phyloP scores from a whole-genome alignment of 2,888 invertebrate genomes.

The Drosophila nigricruria region DNA sequence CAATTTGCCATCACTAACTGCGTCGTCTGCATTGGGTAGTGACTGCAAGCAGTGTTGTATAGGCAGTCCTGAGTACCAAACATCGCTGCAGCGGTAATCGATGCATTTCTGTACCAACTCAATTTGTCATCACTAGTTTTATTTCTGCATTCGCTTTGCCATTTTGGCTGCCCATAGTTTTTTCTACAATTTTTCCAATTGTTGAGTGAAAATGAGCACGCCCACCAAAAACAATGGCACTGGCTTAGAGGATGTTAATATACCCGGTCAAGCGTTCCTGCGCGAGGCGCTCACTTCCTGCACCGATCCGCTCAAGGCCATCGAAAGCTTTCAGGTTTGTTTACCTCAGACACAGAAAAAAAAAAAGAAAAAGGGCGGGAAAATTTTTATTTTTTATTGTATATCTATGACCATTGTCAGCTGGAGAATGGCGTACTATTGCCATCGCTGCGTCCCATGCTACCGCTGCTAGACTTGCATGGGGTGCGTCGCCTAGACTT shows the following conservation, averaged over 20 bases:
- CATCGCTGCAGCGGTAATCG: slow-evolving; percentile 2
- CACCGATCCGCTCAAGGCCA: slow-evolving; percentile 97
- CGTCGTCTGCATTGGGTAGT: neutral
- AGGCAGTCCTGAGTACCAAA: neutral
- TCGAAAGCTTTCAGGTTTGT: slow-evolving; percentile 93
- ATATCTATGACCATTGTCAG: slow-evolving; percentile 84
- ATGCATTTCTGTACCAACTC: neutral
- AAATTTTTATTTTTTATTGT: neutral
- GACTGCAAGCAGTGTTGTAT: neutral
- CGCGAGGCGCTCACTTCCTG: slow-evolving; percentile 97
- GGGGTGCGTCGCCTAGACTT: slow-evolving; percentile 97
- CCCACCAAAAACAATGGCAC: slow-evolving; percentile 86
- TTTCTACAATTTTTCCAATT: neutral
- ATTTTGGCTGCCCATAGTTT: slow-evolving; percentile 10
- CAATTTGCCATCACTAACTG: neutral
- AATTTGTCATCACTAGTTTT: slow-evolving; percentile 7
- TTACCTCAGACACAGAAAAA: neutral
- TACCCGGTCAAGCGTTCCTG: slow-evolving; percentile 93
- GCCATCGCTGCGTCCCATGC: slow-evolving; percentile 97
- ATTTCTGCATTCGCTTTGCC: slow-evolving; percentile 12
- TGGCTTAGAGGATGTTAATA: slow-evolving; percentile 94
- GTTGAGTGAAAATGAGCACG: slow-evolving; percentile 73
- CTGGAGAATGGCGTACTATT: slow-evolving; percentile 95
- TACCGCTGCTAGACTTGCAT: slow-evolving; percentile 97
- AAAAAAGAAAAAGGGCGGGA: slow-evolving; percentile 4